Percentiles rank a stretch among this genome's conserved stretches.
These are phyloP conservation scores for Accipiter virgatus DNA, from an alignment of 2,113 vertebrate genomes.

Conservation along the genomic window DNA sequence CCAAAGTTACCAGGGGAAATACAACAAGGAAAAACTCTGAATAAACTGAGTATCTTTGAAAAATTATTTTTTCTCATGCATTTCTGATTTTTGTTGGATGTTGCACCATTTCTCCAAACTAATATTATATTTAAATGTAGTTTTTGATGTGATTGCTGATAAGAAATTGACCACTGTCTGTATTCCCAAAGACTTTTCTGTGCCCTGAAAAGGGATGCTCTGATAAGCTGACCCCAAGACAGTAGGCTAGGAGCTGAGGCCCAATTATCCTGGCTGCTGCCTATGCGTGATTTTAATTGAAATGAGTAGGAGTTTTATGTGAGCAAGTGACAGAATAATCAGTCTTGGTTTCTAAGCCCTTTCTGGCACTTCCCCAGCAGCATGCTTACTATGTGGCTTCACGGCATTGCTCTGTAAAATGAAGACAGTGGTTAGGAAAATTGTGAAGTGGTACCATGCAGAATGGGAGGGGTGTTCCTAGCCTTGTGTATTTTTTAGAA, in stretches of 20 bases:
- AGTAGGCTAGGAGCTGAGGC: neutral
- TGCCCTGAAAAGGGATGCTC: neutral
- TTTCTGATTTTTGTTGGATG: neutral
- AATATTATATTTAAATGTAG: neutral
- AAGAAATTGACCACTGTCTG: neutral
- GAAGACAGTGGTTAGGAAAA: neutral
- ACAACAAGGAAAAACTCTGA: neutral
- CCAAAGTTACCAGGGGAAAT: neutral
- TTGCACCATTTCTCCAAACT: neutral
- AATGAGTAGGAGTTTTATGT: constrained; percentile 29
- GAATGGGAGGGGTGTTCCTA: neutral
- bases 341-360: constrained; percentile 16
- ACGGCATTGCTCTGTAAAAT: neutral
- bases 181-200: neutral
- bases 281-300: constrained; percentile 29
- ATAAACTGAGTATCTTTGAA: neutral
- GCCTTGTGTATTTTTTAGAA: neutral
- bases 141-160: neutral
- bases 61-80: neutral
- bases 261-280: constrained; percentile 16
- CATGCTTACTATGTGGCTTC: neutral
- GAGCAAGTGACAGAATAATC: constrained; percentile 17
- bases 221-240: constrained; percentile 29
- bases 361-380: constrained; percentile 6
- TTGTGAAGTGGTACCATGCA: neutral